These are phyloP conservation scores for Gnatocerus cornutus DNA, from an alignment of 2,888 invertebrate species.

Conservation along the genomic window DNA sequence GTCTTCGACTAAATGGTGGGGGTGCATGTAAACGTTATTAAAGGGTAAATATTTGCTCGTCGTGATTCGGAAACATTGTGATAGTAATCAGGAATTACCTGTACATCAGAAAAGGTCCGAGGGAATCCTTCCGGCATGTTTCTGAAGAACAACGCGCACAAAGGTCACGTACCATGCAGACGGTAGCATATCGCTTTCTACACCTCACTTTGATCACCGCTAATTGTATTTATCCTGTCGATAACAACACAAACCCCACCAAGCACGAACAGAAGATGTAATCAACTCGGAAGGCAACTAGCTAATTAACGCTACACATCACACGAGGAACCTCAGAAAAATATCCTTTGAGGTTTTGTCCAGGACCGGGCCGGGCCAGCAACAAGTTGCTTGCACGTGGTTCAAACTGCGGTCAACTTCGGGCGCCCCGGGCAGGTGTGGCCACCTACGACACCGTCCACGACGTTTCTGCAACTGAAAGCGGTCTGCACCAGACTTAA, in stretches of 20 bases:
- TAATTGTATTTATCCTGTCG: constrained; percentile 63
- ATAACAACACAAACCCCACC: constrained; percentile 53
- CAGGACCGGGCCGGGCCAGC: constrained; percentile 51
- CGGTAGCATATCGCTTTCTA: constrained; percentile 65
- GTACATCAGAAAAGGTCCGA: constrained; percentile 66
- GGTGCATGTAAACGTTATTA: constrained; percentile 2
- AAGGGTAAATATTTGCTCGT: constrained; percentile 22
- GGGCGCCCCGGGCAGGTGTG: constrained; percentile 47
- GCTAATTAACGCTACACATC: constrained; percentile 44
- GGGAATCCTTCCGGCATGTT: constrained; percentile 68
- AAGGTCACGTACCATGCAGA: constrained; percentile 66
- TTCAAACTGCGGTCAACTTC: constrained; percentile 31
- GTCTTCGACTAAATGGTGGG: constrained; percentile 7
- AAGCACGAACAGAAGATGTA: constrained; percentile 44
- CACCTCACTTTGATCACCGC: constrained; percentile 62
- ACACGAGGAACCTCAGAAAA: constrained; percentile 32
- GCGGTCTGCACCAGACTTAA: constrained; percentile 43
- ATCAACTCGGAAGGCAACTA: constrained; percentile 39
- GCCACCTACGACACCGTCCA: constrained; percentile 34
- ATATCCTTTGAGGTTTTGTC: constrained; percentile 23
- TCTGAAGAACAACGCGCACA: constrained; percentile 62
- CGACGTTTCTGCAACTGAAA: constrained; percentile 35
- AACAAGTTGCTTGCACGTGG: constrained; percentile 63
- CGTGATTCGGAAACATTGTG: constrained; percentile 1
- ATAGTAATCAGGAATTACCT: constrained; percentile 57